A percentile compares a stretch with the other conserved stretches of the same genome.
These are phyloP conservation scores for Rhea pennata DNA, from an alignment of 2,113 vertebrate species.

Conservation along the genomic window DNA sequence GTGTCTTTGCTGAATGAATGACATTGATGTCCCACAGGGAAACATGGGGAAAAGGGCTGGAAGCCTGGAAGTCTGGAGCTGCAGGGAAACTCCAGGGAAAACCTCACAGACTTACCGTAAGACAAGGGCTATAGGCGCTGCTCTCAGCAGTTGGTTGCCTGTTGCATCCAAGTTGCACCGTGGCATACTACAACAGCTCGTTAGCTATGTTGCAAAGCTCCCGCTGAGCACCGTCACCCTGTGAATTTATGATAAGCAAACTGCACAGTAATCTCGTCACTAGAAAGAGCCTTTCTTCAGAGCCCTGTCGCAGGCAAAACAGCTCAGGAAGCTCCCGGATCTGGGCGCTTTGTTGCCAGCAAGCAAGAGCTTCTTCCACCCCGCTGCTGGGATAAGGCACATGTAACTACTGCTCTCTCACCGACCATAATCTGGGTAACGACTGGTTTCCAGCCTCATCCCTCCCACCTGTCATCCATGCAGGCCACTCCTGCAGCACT, in stretches of 20 bases:
- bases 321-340: background rate
- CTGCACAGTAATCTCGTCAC: background rate
- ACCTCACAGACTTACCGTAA: background rate
- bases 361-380: background rate
- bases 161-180: background rate
- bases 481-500: too few species aligned
- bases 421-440: background rate
- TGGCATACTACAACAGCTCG: background rate
- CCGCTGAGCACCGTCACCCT: background rate
- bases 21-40: background rate
- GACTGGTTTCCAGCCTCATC: background rate
- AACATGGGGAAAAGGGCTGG: background rate
- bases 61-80: background rate
- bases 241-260: background rate
- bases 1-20: background rate
- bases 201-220: background rate
- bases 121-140: background rate
- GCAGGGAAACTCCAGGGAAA: background rate
- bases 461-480: too few species aligned
- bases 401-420: background rate
- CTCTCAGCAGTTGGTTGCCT: background rate
- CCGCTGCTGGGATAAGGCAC: too few species aligned
- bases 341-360: background rate
- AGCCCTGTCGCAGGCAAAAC: background rate
- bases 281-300: background rate